Percentiles rank a stretch among this genome's conserved stretches.
Conservation (phyloP, 2,888 invertebrate species). For the Drosophila paramelanica region DNA sequence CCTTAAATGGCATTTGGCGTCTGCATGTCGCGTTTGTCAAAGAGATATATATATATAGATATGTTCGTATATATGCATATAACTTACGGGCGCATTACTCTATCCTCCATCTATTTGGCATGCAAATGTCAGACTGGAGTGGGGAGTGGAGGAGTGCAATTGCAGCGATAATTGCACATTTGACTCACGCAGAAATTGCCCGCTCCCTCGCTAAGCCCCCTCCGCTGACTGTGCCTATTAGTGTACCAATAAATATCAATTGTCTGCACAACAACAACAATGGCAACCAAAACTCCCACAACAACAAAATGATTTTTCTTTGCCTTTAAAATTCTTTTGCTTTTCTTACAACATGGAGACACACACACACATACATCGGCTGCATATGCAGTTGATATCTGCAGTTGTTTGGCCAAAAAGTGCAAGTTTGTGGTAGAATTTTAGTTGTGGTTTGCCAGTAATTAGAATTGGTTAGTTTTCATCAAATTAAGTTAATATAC, state of each 20-base stretch:
- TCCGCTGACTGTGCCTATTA: constrained; percentile 17
- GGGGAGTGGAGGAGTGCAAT: constrained; percentile 11
- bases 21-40: constrained; percentile 47
- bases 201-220: background rate
- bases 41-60: background rate
- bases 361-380: constrained; percentile 14
- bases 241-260: constrained; percentile 65
- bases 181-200: constrained; percentile 59
- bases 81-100: background rate
- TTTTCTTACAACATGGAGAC: constrained; percentile 45
- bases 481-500: too few relatives aligned
- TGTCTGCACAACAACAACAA: constrained; percentile 39
- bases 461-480: too few relatives aligned
- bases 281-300: constrained; percentile 5
- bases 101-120: constrained; percentile 13
- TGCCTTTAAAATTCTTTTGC: constrained; percentile 56
- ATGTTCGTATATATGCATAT: background rate
- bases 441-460: background rate
- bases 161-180: constrained; percentile 65
- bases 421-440: background rate
- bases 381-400: constrained; percentile 53
- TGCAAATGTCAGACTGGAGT: constrained; percentile 46
- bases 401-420: background rate
- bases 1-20: constrained; percentile 66
- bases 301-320: constrained; percentile 32